phyloP scores from a whole-genome alignment of 1,140 invertebrate species.

The Cherax quadricarinatus region DNA sequence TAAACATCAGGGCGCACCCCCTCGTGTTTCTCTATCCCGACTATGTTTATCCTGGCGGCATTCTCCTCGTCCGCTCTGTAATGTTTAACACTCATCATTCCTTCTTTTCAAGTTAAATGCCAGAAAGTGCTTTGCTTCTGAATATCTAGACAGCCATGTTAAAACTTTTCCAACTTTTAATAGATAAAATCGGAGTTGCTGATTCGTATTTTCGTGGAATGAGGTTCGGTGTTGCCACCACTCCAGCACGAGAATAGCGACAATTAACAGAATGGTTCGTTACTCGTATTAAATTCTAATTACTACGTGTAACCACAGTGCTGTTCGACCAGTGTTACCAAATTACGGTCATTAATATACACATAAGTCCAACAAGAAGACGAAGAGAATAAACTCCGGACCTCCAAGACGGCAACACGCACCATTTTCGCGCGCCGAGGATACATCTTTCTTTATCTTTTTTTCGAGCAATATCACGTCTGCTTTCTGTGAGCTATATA shows the following conservation, averaged over 20 bases:
- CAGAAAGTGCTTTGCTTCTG: conserved; percentile 61
- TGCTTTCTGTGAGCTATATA: conserved; percentile 40
- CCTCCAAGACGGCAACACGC: conserved; percentile 30
- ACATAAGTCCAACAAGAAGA: neutral
- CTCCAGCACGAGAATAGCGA: neutral
- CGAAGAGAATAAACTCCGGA: neutral
- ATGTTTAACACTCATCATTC: conserved; percentile 17
- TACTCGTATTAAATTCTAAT: neutral
- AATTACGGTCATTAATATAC: neutral
- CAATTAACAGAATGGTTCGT: neutral
- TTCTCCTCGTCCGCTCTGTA: neutral
- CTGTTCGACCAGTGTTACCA: neutral
- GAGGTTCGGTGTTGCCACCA: conserved; percentile 48
- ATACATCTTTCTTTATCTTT: conserved; percentile 38
- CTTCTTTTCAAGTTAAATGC: conserved; percentile 37
- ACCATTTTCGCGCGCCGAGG: conserved; percentile 21
- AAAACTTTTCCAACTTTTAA: conserved; percentile 58
- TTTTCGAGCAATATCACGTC: conserved; percentile 27
- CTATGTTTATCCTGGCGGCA: conserved; percentile 9
- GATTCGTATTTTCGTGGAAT: conserved; percentile 59
- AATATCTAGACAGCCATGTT: conserved; percentile 56
- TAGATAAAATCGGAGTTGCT: conserved; percentile 57
- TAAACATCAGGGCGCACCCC: no score
- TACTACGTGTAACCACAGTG: neutral
- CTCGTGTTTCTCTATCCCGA: neutral